Evolutionary conservation across 1,140 invertebrate species (phyloP), one percentile per base, ranked within the genome.

Genomic region (Wiebesia pumilae): DNA sequence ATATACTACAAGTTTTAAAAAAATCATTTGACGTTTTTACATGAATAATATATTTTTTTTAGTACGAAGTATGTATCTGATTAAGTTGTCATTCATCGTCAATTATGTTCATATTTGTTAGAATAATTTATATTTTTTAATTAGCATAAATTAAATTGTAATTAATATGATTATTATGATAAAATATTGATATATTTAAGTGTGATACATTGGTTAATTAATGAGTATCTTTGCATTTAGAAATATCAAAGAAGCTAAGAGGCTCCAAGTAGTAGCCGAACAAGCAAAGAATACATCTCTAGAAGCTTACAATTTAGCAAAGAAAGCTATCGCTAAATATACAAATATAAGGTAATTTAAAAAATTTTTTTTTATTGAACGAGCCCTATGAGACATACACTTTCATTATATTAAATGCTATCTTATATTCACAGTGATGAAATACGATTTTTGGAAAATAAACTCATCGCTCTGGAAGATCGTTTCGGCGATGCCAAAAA

Each of bases 241-340:
- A 73, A 96, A 96, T 90, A 95, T 95, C 77, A 95, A 96, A 6
- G 96, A 98, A 89, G 97, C 97, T 0, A 95, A 96, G 67, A 96
- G 96, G 87, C 97, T 99, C 86, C 95, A 96, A 88, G 94, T 95
- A 47, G 95, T 97, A 77, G 97, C 97, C 3, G 96, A 97, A 87
- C 96, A 96, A 88, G 98, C 98, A 0, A 95, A 96, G 77, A 97
- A 98, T 90, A 97, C 96, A 10, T 98, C 98, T 0, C 94, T 95
- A 19, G 95, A 96, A 89, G 98, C 98, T 0, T 96, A 97, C 84
- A 95, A 96, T 88, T 93, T 98, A 58, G 97, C 97, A 0, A 97
- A 97, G 89, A 96, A 97, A 89, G 96, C 97, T 1, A 95, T 98
- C 38, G 95, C 95, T 33, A 96, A 97, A 91, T 97, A 98, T 90